Base-by-base conservation (phyloP, 2,797 vertebrate species). In the Lepidocolaptes lacrymiger region DNA sequence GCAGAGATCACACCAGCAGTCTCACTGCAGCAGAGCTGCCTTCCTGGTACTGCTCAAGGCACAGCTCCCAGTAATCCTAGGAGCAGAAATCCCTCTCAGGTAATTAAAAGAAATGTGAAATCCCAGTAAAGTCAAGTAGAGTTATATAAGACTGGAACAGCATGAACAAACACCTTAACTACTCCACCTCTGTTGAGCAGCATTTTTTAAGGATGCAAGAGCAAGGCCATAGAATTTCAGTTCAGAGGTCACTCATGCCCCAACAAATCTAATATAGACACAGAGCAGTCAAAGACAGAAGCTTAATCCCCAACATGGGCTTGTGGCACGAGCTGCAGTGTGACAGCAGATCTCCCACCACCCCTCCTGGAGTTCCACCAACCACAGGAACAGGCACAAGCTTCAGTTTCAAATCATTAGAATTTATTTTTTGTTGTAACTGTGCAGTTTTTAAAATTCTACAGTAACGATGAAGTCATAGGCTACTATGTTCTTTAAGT, bases 371-470 rank as follows among this genome's bases (percentile, higher is more conserved):
- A 26, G 24, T 20, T 46, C 43, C 9, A 51, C 41, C 49, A 74
- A 9, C 61, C 41, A 14, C 0, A 30, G 74, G 59, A 75, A 72
- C 26, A 79, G 30, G 26, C 30, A 67, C 49, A 32, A 88, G 32
- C 58, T 48, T 34, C 21, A 21, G 22, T 52, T 82, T 83, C 46
- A 76, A 82, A 39, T 58, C 80, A 85, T 95, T 88, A 96, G 81
- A 88, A 48, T 97, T 97, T 97, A 97, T 97, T 97, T 88, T 81
- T 96, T 44, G 91, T 93, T 26, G 2, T 96, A 87, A 95, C 83
- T 94, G 78, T 91, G 85, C 88, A 72, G 91, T 79, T 94, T 49
- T 96, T 94, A 96, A 97, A 96, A 96, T 86, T 87, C 88, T 80
- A 96, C 87, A 90, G 78, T 87, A 87, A 95, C 78, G 87, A 91